These are phyloP conservation scores for Eristalinus sepulchralis DNA, from an alignment of 2,888 invertebrate genomes.

Conservation along the genomic window DNA sequence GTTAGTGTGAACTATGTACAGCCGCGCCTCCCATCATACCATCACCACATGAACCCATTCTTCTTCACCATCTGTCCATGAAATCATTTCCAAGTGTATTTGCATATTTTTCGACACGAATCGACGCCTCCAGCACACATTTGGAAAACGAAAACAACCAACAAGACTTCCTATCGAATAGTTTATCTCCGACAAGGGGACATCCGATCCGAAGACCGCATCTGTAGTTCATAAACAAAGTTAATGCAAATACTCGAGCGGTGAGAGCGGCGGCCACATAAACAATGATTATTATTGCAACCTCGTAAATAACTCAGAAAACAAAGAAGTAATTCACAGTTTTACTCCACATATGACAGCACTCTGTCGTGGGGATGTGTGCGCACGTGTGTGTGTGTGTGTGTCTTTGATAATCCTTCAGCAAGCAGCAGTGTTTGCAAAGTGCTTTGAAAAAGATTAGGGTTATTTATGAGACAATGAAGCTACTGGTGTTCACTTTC, in stretches of 20 bases:
- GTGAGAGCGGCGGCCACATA: neutral
- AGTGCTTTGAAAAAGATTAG: neutral
- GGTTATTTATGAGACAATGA: neutral
- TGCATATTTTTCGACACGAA: neutral
- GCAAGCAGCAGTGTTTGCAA: neutral
- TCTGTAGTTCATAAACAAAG: neutral
- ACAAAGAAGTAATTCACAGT: conserved; percentile 22
- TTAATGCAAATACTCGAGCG: neutral
- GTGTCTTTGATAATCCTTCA: neutral
- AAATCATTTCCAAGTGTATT: neutral
- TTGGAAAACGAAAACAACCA: neutral
- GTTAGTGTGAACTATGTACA: too few species aligned
- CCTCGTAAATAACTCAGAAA: conserved; percentile 43
- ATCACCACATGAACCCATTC: neutral
- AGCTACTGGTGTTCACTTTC: neutral
- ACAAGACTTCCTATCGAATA: neutral
- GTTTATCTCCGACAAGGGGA: neutral
- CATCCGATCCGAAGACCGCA: neutral
- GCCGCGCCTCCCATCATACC: too few species aligned
- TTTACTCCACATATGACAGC: neutral
- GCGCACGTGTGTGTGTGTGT: neutral
- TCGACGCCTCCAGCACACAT: neutral
- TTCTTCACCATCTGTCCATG: neutral
- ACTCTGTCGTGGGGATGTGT: too few species aligned
- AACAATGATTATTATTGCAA: conserved; percentile 14